Conservation (phyloP, 2,113 vertebrate genomes). For the Labeo catla region DNA sequence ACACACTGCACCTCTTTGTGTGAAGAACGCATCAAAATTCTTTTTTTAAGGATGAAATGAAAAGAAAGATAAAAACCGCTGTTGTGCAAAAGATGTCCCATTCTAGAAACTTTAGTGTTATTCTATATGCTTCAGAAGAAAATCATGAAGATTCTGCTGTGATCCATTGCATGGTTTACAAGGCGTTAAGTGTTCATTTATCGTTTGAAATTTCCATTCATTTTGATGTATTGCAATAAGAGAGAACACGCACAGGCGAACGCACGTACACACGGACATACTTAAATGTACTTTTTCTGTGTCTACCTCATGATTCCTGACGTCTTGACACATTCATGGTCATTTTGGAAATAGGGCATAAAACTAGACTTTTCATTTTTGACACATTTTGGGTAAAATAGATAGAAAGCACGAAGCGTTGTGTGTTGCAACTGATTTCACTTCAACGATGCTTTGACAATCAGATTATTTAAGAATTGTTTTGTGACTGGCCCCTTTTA, state of each 20-base stretch:
- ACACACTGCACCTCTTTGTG: constrained; percentile 76
- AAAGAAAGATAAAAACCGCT: constrained; percentile 30
- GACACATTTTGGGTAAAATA: constrained; percentile 63
- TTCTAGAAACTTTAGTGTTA: constrained; percentile 61
- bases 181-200: constrained; percentile 63
- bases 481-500: constrained; percentile 58
- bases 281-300: constrained; percentile 75
- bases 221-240: constrained; percentile 82
- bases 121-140: constrained; percentile 64
- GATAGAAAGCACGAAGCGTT: constrained; percentile 67
- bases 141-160: constrained; percentile 53
- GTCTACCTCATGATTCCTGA: constrained; percentile 88
- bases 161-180: constrained; percentile 79
- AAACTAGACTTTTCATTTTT: constrained; percentile 55
- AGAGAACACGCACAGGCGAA: constrained; percentile 61
- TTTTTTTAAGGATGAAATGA: constrained; percentile 38
- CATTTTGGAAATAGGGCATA: constrained; percentile 63
- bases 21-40: constrained; percentile 63
- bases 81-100: constrained; percentile 57
- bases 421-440: constrained; percentile 72
- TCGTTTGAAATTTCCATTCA: constrained; percentile 48
- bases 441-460: constrained; percentile 88
- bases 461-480: constrained; percentile 73
- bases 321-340: constrained; percentile 74
- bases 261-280: constrained; percentile 59